Conservation (phyloP, 2,888 invertebrate genomes). For the Hemaris fuciformis region DNA sequence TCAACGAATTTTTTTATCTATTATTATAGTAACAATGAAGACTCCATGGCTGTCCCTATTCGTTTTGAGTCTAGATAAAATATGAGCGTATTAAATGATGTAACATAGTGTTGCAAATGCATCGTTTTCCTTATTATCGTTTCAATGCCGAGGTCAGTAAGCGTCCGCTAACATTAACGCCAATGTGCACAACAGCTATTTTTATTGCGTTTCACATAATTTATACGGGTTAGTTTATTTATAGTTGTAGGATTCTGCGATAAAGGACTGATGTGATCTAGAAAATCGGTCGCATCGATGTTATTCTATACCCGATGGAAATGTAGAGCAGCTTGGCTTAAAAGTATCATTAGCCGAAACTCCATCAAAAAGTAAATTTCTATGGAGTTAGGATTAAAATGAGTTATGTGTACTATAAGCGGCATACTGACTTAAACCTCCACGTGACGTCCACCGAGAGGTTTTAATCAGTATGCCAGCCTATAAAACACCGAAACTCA, state of each 20-base stretch:
- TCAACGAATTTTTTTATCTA: no score
- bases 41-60: not conserved
- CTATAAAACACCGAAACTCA: no score
- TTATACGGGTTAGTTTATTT: not conserved
- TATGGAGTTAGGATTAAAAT: no score
- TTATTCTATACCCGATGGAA: no score
- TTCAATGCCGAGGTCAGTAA: slow-evolving; percentile 55
- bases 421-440: no score
- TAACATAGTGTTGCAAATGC: slow-evolving; percentile 38
- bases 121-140: slow-evolving; percentile 49
- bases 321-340: no score
- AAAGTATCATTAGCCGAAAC: no score
- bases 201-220: not conserved
- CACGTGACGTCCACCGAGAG: no score
- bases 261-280: not conserved
- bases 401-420: no score
- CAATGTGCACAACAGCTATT: not conserved
- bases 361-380: no score
- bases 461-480: no score
- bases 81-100: slow-evolving; percentile 31
- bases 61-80: slow-evolving; percentile 8
- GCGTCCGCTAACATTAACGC: slow-evolving; percentile 28
- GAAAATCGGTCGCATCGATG: not conserved
- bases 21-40: not conserved
- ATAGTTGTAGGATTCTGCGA: not conserved